Evolutionary conservation across 2,113 vertebrate genomes (phyloP).

Genomic region (Megalops atlanticus): DNA sequence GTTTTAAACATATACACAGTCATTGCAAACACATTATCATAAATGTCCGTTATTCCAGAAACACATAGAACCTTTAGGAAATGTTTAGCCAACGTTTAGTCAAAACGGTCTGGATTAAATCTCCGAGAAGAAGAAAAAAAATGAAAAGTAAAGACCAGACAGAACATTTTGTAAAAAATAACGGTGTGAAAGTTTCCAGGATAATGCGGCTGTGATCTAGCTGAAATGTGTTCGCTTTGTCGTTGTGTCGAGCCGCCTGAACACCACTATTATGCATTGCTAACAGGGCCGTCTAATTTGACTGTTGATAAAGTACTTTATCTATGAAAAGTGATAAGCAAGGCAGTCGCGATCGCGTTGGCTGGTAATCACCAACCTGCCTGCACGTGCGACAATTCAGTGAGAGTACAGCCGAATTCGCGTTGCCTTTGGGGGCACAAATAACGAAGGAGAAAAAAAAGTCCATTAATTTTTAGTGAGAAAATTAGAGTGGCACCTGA

Average conservation of each 20-base stretch:
- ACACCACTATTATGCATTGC: slow-evolving; percentile 73
- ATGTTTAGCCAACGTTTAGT: too few relatives aligned
- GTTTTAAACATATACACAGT: too few relatives aligned
- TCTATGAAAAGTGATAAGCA: slow-evolving; percentile 70
- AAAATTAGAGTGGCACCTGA: slow-evolving; percentile 95
- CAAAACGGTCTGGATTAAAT: too few relatives aligned
- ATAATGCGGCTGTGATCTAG: not conserved
- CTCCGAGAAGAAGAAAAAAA: slow-evolving; percentile 54
- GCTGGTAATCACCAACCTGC: slow-evolving; percentile 84
- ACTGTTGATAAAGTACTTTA: slow-evolving; percentile 81
- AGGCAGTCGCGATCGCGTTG: slow-evolving; percentile 78
- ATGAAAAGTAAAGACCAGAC: not conserved
- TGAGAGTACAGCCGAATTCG: slow-evolving; percentile 81
- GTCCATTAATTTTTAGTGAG: slow-evolving; percentile 83
- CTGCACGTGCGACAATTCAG: slow-evolving; percentile 79
- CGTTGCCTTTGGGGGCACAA: slow-evolving; percentile 77
- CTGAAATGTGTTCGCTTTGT: not conserved
- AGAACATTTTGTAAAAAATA: not conserved
- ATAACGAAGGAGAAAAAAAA: slow-evolving; percentile 65
- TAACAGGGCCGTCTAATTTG: slow-evolving; percentile 79
- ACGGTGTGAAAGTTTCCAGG: not conserved
- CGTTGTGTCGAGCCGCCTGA: slow-evolving; percentile 48
- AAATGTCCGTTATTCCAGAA: slow-evolving; percentile 75
- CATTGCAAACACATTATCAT: too few relatives aligned
- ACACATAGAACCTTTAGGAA: too few relatives aligned